Conservation (phyloP, 2,888 invertebrate species). For the Drosophila monieri region DNA sequence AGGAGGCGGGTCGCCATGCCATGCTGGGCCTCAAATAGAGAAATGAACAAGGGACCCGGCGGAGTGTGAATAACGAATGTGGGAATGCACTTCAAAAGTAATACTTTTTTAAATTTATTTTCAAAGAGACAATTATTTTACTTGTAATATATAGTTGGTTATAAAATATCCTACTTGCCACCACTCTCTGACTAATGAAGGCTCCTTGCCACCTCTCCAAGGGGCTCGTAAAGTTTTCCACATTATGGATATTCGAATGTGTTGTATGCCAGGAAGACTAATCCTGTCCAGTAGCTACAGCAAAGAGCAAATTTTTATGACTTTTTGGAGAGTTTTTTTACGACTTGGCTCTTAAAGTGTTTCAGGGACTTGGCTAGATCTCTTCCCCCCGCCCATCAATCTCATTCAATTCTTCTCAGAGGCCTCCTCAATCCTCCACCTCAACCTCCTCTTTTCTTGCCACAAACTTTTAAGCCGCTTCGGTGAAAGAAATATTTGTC, state of each 20-base stretch:
- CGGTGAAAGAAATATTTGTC: constrained; percentile 37
- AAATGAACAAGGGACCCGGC: constrained; percentile 6
- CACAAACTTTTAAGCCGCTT: constrained; percentile 31
- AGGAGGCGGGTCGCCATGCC: constrained; percentile 20
- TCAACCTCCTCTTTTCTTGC: constrained; percentile 12
- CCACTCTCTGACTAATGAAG: constrained; percentile 53
- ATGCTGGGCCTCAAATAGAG: constrained; percentile 45
- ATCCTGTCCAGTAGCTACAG: constrained; percentile 60
- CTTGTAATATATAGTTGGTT: not conserved
- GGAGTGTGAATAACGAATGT: constrained; percentile 28
- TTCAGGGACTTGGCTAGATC: constrained; percentile 6
- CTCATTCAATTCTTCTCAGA: constrained; percentile 52
- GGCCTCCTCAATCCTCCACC: constrained; percentile 57
- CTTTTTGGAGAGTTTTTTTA: constrained; percentile 48
- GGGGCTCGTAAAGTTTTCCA: constrained; percentile 55
- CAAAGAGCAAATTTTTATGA: constrained; percentile 35
- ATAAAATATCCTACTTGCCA: constrained; percentile 28
- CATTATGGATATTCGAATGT: constrained; percentile 37
- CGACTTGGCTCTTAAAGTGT: constrained; percentile 32
- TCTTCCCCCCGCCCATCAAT: constrained; percentile 57
- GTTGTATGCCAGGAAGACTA: constrained; percentile 31
- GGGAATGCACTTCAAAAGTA: constrained; percentile 30
- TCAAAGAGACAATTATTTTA: not conserved
- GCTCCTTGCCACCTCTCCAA: constrained; percentile 12
- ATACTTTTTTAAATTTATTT: not conserved